phyloP scores from a whole-genome alignment of 1,140 invertebrate species.

The Lucilia sericata region DNA sequence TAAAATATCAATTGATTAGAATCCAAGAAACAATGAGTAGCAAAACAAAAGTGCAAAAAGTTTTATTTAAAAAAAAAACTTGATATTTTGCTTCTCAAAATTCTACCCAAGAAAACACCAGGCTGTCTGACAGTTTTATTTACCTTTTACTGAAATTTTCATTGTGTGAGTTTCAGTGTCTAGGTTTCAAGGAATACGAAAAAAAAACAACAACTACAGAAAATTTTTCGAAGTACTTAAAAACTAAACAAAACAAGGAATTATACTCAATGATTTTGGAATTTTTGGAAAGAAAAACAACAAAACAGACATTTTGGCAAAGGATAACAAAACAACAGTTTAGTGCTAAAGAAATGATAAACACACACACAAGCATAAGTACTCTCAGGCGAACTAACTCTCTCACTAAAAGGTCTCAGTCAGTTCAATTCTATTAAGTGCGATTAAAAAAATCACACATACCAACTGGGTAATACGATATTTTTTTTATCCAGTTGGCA shows the following conservation, averaged over 20 bases:
- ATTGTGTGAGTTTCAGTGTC: too few relatives aligned
- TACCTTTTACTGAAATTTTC: background rate
- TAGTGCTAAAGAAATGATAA: background rate
- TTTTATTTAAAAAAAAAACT: background rate
- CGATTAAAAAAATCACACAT: background rate
- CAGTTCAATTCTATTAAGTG: background rate
- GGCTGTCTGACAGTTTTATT: conserved; percentile 19
- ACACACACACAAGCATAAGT: background rate
- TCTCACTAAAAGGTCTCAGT: too few relatives aligned
- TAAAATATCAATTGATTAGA: background rate
- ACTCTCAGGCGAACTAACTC: too few relatives aligned
- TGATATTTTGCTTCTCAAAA: background rate
- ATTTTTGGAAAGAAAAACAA: background rate
- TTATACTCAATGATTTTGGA: conserved; percentile 13
- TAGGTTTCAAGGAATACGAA: background rate
- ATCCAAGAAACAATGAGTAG: background rate
- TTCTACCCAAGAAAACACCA: background rate
- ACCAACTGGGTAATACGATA: background rate
- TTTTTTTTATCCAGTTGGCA: background rate
- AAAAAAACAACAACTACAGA: background rate
- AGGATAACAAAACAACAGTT: background rate
- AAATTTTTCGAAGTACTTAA: background rate
- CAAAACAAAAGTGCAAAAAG: background rate
- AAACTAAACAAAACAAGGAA: background rate
- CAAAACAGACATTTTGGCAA: background rate